phyloP scores from a whole-genome alignment of 2,888 invertebrate species.

The Caenorhabditis sinica region DNA sequence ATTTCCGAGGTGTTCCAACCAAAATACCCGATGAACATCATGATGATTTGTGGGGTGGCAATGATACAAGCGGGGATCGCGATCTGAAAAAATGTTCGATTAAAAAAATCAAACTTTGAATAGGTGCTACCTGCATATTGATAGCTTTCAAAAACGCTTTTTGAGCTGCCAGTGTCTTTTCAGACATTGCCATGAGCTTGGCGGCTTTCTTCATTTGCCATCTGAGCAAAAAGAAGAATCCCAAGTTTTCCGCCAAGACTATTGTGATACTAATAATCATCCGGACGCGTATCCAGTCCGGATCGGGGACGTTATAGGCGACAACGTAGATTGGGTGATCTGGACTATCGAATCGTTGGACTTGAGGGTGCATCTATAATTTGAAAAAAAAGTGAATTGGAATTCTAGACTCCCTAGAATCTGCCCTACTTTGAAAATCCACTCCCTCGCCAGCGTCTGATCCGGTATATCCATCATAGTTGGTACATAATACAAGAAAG shows the following conservation, averaged over 20 bases:
- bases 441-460: neutral
- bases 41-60: neutral
- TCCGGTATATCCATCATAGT: constrained; percentile 18
- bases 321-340: constrained; percentile 23
- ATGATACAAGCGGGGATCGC: constrained; percentile 7
- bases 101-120: neutral
- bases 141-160: constrained; percentile 14
- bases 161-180: constrained; percentile 17
- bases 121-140: constrained; percentile 11
- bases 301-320: constrained; percentile 4
- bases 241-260: neutral
- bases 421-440: constrained; percentile 8
- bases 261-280: constrained; percentile 5
- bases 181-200: constrained; percentile 13
- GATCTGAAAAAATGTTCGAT: neutral
- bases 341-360: neutral
- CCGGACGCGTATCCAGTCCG: constrained; percentile 14
- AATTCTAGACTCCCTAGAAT: neutral
- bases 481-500: constrained; percentile 19
- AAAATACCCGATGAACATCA: neutral
- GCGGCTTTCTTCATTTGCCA: constrained; percentile 4
- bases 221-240: constrained; percentile 9
- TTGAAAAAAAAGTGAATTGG: neutral
- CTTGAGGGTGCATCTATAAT: constrained; percentile 2
- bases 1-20: neutral